A percentile compares a stretch with the other conserved stretches of the same genome.
Conservation (phyloP, 1,140 invertebrate species). For the Adoxophyes honmai region DNA sequence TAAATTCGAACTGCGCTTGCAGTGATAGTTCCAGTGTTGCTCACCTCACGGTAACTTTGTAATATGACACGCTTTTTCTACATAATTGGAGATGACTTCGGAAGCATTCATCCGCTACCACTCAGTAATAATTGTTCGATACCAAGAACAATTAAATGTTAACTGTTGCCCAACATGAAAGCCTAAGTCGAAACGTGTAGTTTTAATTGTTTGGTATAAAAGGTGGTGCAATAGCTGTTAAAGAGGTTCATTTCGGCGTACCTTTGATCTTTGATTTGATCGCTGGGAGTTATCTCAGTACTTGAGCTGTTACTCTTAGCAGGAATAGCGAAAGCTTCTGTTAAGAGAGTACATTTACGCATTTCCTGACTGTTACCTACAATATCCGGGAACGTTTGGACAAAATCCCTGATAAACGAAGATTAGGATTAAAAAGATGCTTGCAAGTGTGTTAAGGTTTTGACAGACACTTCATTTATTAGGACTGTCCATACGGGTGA, state of each 20-base stretch:
- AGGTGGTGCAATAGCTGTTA: conserved; percentile 13
- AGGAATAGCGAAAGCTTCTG: no score
- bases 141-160: conserved; percentile 16
- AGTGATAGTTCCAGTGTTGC: no score
- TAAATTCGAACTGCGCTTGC: no score
- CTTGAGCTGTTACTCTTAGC: conserved; percentile 23
- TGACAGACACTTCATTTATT: no score
- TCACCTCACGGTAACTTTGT: no score
- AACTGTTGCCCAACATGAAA: conserved; percentile 34
- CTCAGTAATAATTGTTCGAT: conserved; percentile 49
- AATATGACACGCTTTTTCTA: conserved; percentile 49
- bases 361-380: no score
- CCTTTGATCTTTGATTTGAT: neutral
- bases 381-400: no score
- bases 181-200: conserved; percentile 8
- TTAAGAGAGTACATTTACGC: no score
- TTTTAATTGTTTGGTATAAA: conserved; percentile 21
- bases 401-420: no score
- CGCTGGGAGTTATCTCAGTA: neutral
- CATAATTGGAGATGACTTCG: conserved; percentile 51
- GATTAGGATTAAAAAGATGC: no score
- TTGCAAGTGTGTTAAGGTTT: no score
- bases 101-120: conserved; percentile 66
- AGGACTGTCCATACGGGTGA: no score
- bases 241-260: conserved; percentile 13